phyloP scores from a whole-genome alignment of 2,888 invertebrate species.

The Drosophila rellima region DNA sequence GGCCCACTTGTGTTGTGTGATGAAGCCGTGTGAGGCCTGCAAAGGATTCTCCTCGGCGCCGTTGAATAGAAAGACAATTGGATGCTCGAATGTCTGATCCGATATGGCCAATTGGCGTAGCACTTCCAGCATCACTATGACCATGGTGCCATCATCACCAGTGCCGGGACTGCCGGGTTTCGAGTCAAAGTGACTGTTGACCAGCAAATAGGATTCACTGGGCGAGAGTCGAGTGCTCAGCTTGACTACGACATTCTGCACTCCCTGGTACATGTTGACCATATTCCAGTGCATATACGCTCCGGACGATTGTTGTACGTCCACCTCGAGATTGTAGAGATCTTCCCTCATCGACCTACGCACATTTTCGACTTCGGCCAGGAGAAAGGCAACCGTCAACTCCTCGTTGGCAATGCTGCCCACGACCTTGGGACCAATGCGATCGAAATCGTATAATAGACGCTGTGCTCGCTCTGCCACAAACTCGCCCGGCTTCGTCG shows the following conservation, averaged over 20 bases:
- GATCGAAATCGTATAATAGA: slow-evolving; percentile 88
- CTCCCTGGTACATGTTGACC: slow-evolving; percentile 82
- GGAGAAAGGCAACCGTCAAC: slow-evolving; percentile 87
- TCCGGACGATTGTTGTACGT: slow-evolving; percentile 82
- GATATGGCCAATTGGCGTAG: slow-evolving; percentile 86
- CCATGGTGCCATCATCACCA: slow-evolving; percentile 89
- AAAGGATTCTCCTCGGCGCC: slow-evolving; percentile 89
- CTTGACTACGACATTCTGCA: slow-evolving; percentile 84
- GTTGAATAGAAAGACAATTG: slow-evolving; percentile 89
- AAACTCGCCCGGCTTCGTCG: slow-evolving; percentile 86
- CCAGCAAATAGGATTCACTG: slow-evolving; percentile 86
- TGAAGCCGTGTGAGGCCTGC: slow-evolving; percentile 90
- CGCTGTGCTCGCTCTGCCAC: slow-evolving; percentile 89
- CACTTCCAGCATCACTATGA: slow-evolving; percentile 88
- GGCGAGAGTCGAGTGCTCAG: slow-evolving; percentile 69
- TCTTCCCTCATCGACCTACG: slow-evolving; percentile 69
- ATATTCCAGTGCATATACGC: slow-evolving; percentile 74
- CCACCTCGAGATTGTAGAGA: slow-evolving; percentile 78
- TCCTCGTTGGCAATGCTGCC: slow-evolving; percentile 92
- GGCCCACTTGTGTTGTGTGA: slow-evolving; percentile 86
- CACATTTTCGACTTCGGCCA: slow-evolving; percentile 72
- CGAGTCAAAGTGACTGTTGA: slow-evolving; percentile 98
- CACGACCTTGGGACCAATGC: slow-evolving; percentile 89
- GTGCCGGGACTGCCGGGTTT: slow-evolving; percentile 93
- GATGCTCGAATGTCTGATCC: slow-evolving; percentile 86